Evolutionary conservation across 2,113 vertebrate species (phyloP), one percentile per base, ranked within the genome.

Genomic region (Thunnus maccoyii): DNA sequence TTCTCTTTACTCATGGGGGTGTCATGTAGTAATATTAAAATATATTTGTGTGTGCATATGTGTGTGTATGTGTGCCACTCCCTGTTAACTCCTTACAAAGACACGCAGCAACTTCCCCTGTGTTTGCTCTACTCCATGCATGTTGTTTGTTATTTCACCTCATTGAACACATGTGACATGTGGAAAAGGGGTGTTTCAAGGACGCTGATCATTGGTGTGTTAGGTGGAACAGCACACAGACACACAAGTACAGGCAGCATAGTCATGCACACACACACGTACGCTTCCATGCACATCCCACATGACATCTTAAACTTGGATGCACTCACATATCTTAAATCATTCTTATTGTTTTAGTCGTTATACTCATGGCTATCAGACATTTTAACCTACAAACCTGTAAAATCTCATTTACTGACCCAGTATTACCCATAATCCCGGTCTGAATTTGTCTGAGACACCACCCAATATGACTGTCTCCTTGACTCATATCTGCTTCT

Each of bases 41-140:
- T 61, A 54, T 62, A 47, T 63, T 32, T 30, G 20, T 15, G 47
- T 0, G 1, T 67, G 54, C 16, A 20, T 67, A 56, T 7, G 32
- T 51, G 52, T 67, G 57, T 58, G 47, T 72, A 6, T 56, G 22
- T 44, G 55, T 65, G 84, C 90, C 94, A 92, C 92, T 57, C 94
- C 94, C 87, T 80, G 75, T 76, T 85, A 44, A 6, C 65, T 64
- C 62, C 64, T 20, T 47, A 48, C 86, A 88, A 87, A 86, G 80
- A 76, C 74, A 82, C 57, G 22, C 80, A 86, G 61, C 78, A 78
- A 88, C 83, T 90, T 89, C 82, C 84, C 88, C 72, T 67, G 27
- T 80, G 67, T 90, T 87, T 87, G 78, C 83, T 82, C 67, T 60
- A 57, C 78, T 86, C 56, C 73, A 77, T 69, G 32, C 41, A 61